These are phyloP conservation scores for Lasioglossum marginatum DNA, from an alignment of 2,888 invertebrate genomes.

Conservation along the genomic window DNA sequence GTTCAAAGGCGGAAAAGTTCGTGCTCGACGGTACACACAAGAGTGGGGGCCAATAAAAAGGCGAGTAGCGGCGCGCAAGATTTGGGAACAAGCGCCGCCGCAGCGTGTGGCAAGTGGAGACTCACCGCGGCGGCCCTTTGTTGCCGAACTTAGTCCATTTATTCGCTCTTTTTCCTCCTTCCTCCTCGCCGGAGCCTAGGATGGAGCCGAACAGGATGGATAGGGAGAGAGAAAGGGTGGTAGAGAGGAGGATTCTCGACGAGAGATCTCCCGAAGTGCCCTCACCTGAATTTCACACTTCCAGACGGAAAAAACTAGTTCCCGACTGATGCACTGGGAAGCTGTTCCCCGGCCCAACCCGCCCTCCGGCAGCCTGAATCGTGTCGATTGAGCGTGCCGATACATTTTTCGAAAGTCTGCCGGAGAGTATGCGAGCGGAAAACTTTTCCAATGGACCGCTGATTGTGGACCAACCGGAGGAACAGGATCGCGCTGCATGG, in stretches of 20 bases:
- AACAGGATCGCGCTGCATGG: neutral
- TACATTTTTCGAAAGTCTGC: neutral
- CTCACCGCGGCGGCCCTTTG: constrained; percentile 55
- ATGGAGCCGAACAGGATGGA: neutral
- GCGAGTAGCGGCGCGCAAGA: constrained; percentile 15
- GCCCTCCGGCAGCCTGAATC: neutral
- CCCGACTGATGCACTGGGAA: neutral
- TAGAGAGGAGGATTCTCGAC: constrained; percentile 39
- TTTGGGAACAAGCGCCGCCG: constrained; percentile 29
- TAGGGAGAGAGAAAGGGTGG: constrained; percentile 20
- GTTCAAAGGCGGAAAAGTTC: neutral
- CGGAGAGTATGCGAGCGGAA: neutral
- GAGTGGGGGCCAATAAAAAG: constrained; percentile 27
- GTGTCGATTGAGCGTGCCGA: constrained; percentile 10
- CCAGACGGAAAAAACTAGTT: neutral
- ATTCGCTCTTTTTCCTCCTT: constrained; percentile 62
- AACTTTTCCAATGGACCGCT: neutral
- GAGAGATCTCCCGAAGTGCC: constrained; percentile 47
- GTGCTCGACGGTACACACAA: neutral
- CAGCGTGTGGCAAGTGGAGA: constrained; percentile 24
- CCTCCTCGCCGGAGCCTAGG: constrained; percentile 2
- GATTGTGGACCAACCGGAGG: neutral
- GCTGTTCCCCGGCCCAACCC: neutral
- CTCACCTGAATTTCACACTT: constrained; percentile 39
- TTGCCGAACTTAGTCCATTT: constrained; percentile 65